Base-by-base conservation (phyloP, 2,113 vertebrate genomes). In the Pimephales promelas region DNA sequence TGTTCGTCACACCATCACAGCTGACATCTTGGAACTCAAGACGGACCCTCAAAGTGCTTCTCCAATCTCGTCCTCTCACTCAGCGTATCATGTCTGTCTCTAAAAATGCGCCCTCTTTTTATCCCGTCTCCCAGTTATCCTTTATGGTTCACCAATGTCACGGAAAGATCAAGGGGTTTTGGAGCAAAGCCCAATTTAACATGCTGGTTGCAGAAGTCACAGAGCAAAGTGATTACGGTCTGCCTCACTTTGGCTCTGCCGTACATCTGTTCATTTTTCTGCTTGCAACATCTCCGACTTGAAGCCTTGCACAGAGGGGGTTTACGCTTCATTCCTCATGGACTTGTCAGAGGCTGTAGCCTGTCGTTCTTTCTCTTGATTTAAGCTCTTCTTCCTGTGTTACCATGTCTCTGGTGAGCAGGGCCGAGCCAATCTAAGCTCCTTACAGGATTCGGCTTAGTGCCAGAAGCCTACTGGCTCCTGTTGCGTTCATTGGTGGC, bases 391-490 rank as follows among this genome's bases (percentile, higher is more conserved):
- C 20, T 66, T 20, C 22, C 34, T 22, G 11, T 20, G n/a, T 24
- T 61, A 45, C 24, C 24, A 34, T 76, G 45, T 74, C 40, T 70
- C 45, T 76, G 47, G 28, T 59, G 77, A 87, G 91, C 88, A 87
- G 86, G 89, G 82, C 76, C 83, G 81, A 79, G 79, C 88, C 78
- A 52, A 47, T 90, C 78, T 93, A 91, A 94, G 92, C 90, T 90
- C 79, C 84, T 92, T 90, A 92, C 78, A 22, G 56, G 90, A 91
- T 90, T 92, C 90, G 81, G 77, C 28, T 2, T 24, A 47, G 70
- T 43, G 40, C 85, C 89, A 85, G 84, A 84, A 87, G 76, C 74
- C 70, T 14, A 77, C 10, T 81, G 64, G 56, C 22, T 43, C 13
- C 36, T 78, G 36, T 28, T 11, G 76, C 22, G 76, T 57, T 59